Evolutionary conservation across 2,888 invertebrate species (phyloP), one percentile per base, ranked within the genome.

Genomic region (Gisinianus flammeolus): DNA sequence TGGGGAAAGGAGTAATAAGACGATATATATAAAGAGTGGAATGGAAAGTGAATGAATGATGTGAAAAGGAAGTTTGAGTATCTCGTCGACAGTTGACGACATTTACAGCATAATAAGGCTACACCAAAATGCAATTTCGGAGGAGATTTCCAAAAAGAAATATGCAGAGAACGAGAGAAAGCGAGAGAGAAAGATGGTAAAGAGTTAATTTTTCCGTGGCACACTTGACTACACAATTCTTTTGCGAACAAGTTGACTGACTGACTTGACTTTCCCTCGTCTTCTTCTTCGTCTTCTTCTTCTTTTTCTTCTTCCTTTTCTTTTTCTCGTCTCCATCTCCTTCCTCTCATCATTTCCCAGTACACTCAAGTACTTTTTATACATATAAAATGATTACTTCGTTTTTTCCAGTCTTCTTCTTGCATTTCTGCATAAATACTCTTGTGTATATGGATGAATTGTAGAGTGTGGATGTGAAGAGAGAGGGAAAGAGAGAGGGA

Each of bases 81-180:
- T 67, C 67, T 67, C 67, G 70, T 52, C 70, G 70, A 54, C 70
- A 54, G 70, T 70, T 70, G 70, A 70, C 70, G 54, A 70, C 70
- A 70, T 70, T 70, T 70, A 70, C 70, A 70, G 70, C 70, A 70
- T 70, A 70, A 70, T 70, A 70, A 70, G 69, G 52, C 69, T 70
- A 70, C 70, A 70, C 54, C 28, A 54, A 70, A 70, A 70, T 70
- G 70, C 70, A 70, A 70, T 70, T 70, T 70, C 62, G 26, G 26
- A 62, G 62, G 28, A 26, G 62, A 62, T 62, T 67, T 33, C 19
- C 54, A 8, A 19, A 70, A 33, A 28, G 28, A 70, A 54, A 70
- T 28, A 54, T 44, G 70, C 26, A 69, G 69, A 69, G 52, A 24
- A 58, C n/a, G 22, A 16, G 58, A 58, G 58, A 58, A n/a, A 58